Evolutionary conservation across 2,113 vertebrate species (phyloP), one percentile per base, ranked within the genome.

Genomic region (Embiotoca jacksoni): DNA sequence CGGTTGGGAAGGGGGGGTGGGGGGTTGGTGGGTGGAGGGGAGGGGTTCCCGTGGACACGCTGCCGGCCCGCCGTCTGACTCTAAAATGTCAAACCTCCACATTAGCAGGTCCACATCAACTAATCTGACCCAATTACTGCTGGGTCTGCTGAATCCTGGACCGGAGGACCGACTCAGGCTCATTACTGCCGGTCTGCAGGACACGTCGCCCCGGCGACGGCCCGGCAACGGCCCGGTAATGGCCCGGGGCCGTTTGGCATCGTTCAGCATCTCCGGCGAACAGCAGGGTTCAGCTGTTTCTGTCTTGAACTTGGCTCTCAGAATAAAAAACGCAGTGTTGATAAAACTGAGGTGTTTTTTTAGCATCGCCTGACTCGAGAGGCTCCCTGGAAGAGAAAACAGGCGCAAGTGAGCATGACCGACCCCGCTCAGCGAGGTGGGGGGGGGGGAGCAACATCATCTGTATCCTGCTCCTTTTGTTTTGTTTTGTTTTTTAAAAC

Each of bases 351-450:
- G 23, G 23, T 23, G 23, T 59, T 50, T 10, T 68, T 64, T 53
- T 60, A 50, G 31, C 57, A 65, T 65, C 7, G 8, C 15, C 39
- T 4, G 35, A 47, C 52, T 65, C 41, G 1, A 82, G 35, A 41
- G 15, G 23, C 23, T 74, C 47, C 76, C 44, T 62, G 0, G 16
- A 71, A 4, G 23, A 39, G 33, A 23, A 47, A 36, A 71, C 54
- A 37, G 64, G 76, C 76, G 79, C 41, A 32, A 68, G 55, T 15
- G 46, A 72, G 71, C 62, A 23, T 74, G 83, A 88, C 83, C 37
- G 52, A 64, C 41, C 62, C 75, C 10, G 58, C 68, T 54, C 72
- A 75, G 78, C 59, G 61, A 15, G 54, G 86, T 68, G 46, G 16
- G 41, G 7, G 1, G 14, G 57, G 16, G 47, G 66, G 37, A 15